phyloP scores from a whole-genome alignment of 2,113 vertebrate species.

The Boulengeromyrus knoepffleri region DNA sequence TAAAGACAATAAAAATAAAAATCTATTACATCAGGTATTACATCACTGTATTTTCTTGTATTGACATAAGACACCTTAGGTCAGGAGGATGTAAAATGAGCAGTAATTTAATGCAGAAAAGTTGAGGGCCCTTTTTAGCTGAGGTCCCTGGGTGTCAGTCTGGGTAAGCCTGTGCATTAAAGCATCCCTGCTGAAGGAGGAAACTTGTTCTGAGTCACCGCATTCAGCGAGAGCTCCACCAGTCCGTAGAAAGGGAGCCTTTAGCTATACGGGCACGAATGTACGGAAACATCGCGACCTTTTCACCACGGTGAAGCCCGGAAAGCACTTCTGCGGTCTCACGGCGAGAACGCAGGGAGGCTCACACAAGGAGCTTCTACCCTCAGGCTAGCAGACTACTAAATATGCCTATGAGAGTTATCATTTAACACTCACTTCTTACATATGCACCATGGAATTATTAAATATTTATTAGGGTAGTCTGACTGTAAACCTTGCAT shows the following conservation, averaged over 20 bases:
- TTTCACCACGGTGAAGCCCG: neutral
- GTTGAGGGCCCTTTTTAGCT: neutral
- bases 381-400: neutral
- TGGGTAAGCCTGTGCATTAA: neutral
- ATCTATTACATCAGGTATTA: neutral
- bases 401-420: neutral
- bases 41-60: neutral
- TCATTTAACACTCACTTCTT: neutral
- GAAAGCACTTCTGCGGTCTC: neutral
- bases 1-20: neutral
- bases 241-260: neutral
- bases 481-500: neutral
- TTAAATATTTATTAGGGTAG: neutral
- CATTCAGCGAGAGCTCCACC: neutral
- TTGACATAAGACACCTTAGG: neutral
- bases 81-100: neutral
- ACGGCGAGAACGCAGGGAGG: neutral
- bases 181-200: neutral
- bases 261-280: neutral
- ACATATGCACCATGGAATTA: neutral
- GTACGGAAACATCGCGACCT: neutral
- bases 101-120: neutral
- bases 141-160: neutral
- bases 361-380: neutral
- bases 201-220: neutral